Evolutionary conservation across 2,797 vertebrate genomes (phyloP).

Genomic region (Melopsittacus undulatus): DNA sequence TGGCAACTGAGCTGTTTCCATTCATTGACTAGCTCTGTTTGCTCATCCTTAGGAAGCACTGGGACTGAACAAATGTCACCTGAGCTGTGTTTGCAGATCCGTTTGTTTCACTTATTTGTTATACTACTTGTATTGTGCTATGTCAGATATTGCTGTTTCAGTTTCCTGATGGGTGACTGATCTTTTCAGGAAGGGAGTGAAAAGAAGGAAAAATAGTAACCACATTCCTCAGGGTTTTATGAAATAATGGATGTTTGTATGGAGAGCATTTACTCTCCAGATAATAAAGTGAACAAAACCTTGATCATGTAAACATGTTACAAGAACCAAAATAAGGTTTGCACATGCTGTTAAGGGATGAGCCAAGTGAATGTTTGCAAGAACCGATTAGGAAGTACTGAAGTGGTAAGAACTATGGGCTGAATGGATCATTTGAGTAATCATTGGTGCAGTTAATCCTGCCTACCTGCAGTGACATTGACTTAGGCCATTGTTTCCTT

Average conservation of each 20-base stretch:
- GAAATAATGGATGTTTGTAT: background rate
- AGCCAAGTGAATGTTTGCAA: background rate
- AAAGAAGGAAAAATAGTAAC: background rate
- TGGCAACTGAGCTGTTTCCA: background rate
- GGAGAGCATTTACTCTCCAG: background rate
- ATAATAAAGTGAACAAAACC: background rate
- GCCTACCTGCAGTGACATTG: background rate
- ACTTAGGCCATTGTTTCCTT: background rate
- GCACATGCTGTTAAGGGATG: background rate
- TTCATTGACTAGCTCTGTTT: background rate
- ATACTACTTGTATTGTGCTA: background rate
- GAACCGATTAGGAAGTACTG: background rate
- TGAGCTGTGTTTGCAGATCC: background rate
- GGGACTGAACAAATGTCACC: background rate
- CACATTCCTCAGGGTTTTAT: background rate
- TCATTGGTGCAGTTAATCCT: background rate
- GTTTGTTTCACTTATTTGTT: background rate
- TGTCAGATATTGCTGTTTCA: background rate
- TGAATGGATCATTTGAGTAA: background rate
- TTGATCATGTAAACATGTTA: background rate
- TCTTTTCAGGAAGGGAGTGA: background rate
- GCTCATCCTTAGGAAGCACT: background rate
- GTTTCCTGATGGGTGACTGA: background rate
- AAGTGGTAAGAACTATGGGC: background rate
- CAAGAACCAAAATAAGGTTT: background rate